Percentiles rank a stretch among this genome's conserved stretches.
Evolutionary conservation across 2,888 invertebrate species (phyloP).

Genomic region (Hirtodrosophila alboralis): DNA sequence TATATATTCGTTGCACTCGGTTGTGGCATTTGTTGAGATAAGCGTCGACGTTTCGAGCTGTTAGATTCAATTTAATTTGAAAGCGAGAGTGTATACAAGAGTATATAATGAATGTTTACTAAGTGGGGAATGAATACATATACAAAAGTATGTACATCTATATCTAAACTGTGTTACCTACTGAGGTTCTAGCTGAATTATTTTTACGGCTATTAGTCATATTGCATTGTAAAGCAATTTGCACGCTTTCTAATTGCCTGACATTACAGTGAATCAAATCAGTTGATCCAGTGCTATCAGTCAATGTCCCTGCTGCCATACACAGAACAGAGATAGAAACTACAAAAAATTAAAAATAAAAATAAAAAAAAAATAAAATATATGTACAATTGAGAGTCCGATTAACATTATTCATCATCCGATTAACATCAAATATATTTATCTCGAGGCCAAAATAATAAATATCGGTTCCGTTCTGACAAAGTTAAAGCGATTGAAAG

Average conservation of each 20-base stretch:
- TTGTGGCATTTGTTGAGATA: conserved; percentile 49
- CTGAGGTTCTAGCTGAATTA: conserved; percentile 14
- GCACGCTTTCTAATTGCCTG: conserved; percentile 15
- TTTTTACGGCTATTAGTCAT: conserved; percentile 32
- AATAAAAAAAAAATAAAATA: no score
- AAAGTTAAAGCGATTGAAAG: no score
- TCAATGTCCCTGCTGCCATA: conserved; percentile 1
- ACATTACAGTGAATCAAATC: background rate
- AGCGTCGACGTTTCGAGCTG: conserved; percentile 33
- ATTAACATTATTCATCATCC: no score
- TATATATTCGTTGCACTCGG: conserved; percentile 52
- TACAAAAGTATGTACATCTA: conserved; percentile 2
- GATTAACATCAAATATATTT: no score
- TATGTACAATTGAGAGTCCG: no score
- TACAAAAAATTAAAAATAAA: no score
- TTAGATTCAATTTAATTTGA: conserved; percentile 47
- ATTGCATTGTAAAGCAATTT: conserved; percentile 5
- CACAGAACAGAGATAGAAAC: no score
- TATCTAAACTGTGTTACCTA: conserved; percentile 8
- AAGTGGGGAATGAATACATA: conserved; percentile 1
- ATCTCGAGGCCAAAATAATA: no score
- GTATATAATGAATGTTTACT: conserved; percentile 28
- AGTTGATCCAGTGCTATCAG: conserved; percentile 9
- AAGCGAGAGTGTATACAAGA: conserved; percentile 43
- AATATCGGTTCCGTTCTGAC: no score